A percentile compares a stretch with the other conserved stretches of the same genome.
phyloP scores from a whole-genome alignment of 2,113 vertebrate genomes.

The Corvus moneduloides region DNA sequence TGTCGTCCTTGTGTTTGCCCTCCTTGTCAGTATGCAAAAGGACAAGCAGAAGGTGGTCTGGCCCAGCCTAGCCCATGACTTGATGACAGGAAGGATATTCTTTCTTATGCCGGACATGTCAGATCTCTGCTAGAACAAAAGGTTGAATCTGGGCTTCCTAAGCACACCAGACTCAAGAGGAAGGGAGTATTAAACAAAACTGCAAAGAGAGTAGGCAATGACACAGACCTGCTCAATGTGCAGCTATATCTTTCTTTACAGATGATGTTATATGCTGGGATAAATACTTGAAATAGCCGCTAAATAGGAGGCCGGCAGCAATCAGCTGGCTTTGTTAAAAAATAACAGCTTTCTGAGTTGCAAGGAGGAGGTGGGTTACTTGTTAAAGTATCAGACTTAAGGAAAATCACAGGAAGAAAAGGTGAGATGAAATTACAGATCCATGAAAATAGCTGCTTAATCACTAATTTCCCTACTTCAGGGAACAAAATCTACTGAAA shows the following conservation, averaged over 20 bases:
- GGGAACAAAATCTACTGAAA: not conserved
- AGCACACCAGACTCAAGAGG: not conserved
- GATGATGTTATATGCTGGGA: not conserved
- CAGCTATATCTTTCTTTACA: not conserved
- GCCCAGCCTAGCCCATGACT: not conserved
- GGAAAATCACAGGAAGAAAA: not conserved
- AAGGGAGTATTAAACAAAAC: not conserved
- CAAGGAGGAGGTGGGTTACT: not conserved
- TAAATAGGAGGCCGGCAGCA: not conserved
- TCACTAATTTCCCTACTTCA: not conserved
- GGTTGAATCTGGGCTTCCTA: not conserved
- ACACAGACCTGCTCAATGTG: not conserved
- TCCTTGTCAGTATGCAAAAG: not conserved
- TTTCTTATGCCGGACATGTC: not conserved
- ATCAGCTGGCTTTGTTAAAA: slow-evolving; percentile 43
- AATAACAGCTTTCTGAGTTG: not conserved
- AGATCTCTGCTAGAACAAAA: not conserved
- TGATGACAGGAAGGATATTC: not conserved
- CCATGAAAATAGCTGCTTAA: not conserved
- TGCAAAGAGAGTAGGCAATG: not conserved
- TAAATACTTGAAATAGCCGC: not conserved
- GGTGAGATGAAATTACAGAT: not conserved
- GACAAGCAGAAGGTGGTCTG: not conserved
- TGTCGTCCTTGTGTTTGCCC: not conserved
- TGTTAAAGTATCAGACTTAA: not conserved